Evolutionary conservation across 2,888 invertebrate species (phyloP), one percentile per base, ranked within the genome.

Genomic region (Gasteruption jaculator): DNA sequence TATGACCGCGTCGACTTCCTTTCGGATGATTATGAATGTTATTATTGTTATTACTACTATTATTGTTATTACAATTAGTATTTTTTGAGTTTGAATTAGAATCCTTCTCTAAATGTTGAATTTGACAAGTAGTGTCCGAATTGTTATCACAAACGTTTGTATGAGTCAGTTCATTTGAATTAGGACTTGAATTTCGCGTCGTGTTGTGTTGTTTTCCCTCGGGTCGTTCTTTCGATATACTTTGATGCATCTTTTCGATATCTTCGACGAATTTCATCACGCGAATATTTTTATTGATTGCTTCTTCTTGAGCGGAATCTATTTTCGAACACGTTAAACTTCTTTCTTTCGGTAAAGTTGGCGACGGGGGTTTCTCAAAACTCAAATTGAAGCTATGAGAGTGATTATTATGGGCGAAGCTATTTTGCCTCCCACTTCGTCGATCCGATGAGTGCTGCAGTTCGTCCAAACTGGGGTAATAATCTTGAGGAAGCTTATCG

Each of bases 241-340:
- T 65, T 43, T 73, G 71, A 47, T 75, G 74, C 68, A 75, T 70
- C 49, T 75, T 74, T 42, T 75, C 75, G 38, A 76, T 73, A 33
- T 74, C 73, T 45, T 73, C 73, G 24, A 76, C 75, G 50, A 76
- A 68, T 31, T 68, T 68, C 15, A 61, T 61, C 3, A 70, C 65
- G 39, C 63, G 65, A 10, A 65, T 61, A 26, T 63, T 65, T 33
- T 69, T 71, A 33, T 60, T 69, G 7, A 67, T 64, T 4, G 68
- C 64, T 38, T 68, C 68, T 36, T 64, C 64, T 29, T 70, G 68
- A 10, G 62, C 62, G 27, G 65, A 62, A 3, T 60, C 61, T 15
- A 59, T 60, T 15, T 65, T 64, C 18, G 58, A 57, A 19, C 65
- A 68, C 6, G 55, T 35, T 2, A 57, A 52, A 35, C 50, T 55